Percentiles rank a stretch among this genome's conserved stretches.
These are phyloP conservation scores for Aramus guarauna DNA, from an alignment of 2,113 vertebrate species.

Conservation along the genomic window DNA sequence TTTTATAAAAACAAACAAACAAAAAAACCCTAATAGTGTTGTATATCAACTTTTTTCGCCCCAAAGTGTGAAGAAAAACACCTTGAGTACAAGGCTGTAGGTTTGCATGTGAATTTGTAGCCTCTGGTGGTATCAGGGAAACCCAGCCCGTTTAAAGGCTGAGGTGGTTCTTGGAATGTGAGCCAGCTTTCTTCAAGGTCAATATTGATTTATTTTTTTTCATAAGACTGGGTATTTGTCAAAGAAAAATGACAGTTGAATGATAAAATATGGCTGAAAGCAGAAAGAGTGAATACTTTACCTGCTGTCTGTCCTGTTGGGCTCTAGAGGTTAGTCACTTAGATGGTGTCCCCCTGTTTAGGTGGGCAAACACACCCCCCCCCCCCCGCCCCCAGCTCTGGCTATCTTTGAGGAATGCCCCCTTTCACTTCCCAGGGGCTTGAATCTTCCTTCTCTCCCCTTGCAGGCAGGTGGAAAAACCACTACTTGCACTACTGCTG, in stretches of 20 bases:
- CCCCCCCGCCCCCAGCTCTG: neutral
- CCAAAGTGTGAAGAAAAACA: neutral
- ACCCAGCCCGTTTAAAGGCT: neutral
- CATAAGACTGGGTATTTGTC: neutral
- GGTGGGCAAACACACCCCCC: neutral
- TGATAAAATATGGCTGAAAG: neutral
- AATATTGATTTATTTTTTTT: neutral
- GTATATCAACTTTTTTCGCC: neutral
- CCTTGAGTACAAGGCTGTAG: neutral
- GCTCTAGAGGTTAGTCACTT: neutral
- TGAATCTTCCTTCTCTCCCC: neutral
- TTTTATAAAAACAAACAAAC: constrained; percentile 67
- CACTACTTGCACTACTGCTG: fast-evolving
- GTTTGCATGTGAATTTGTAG: neutral
- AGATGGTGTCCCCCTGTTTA: neutral
- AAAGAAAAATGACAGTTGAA: neutral
- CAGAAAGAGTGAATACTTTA: neutral
- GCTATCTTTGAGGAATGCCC: neutral
- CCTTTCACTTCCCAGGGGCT: fast-evolving
- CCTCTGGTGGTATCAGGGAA: neutral
- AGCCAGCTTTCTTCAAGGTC: neutral
- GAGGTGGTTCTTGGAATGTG: neutral
- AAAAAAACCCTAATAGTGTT: neutral
- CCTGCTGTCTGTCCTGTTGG: neutral
- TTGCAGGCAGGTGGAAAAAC: neutral